Evolutionary conservation across 1,140 invertebrate genomes (phyloP), one percentile per base, ranked within the genome.

Genomic region (Drosophila sp.): DNA sequence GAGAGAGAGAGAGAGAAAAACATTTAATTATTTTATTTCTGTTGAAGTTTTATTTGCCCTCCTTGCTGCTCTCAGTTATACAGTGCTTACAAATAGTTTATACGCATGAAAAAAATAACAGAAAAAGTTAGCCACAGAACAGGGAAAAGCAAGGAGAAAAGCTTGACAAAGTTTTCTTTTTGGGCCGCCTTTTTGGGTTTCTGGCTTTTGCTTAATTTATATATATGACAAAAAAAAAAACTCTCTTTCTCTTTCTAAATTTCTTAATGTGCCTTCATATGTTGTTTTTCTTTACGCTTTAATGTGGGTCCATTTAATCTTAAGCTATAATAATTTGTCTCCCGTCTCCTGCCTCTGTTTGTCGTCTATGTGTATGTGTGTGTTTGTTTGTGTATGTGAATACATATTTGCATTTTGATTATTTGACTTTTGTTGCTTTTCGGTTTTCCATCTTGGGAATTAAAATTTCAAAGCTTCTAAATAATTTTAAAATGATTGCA

Each of bases 281-380:
- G 17, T 17, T 33, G n/a, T 4, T 40, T 23, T 33, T 56, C 32
- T 60, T 62, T 10, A 55, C 23, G 71, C 54, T 63, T 76, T 76
- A 76, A 76, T 76, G 66, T 76, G 74, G 56, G 72, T 60, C 66
- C 74, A 76, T 76, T 76, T 76, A 76, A 76, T 70, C 66, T 76
- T 70, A 70, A 76, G 73, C 74, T 70, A 76, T 60, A 76, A 76
- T 76, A 76, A 76, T 76, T 76, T 76, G 74, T 76, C 74, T 69
- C 41, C 58, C 60, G 47, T 68, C 32, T 40, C 30, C 30, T 32
- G n/a, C 47, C 10, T 44, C 27, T 60, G 41, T 35, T 41, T 25
- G 41, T 40, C 55, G 41, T 60, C 23, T 60, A 33, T 35, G 63
- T 30, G 55, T 50, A 55, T 32, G 40, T 56, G 60, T 56, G 41